phyloP scores from a whole-genome alignment of 2,113 vertebrate species.

The Ia io region DNA sequence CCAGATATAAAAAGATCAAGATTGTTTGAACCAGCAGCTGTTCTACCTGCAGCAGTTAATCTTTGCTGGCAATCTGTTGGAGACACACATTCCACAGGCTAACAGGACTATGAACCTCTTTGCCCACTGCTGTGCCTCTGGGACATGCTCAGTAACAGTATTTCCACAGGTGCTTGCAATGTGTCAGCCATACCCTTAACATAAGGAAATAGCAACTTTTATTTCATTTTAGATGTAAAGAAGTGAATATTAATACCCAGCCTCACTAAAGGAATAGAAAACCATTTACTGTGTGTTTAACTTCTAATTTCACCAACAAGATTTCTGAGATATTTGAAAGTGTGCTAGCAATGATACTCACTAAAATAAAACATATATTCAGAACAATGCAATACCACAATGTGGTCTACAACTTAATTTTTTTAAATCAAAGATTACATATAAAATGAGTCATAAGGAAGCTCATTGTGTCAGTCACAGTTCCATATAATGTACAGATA shows the following conservation, averaged over 20 bases:
- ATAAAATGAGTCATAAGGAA: neutral
- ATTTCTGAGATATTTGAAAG: neutral
- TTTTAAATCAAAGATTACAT: neutral
- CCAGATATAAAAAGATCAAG: slow-evolving; percentile 83
- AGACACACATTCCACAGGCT: slow-evolving; percentile 78
- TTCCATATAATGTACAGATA: neutral
- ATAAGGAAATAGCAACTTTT: neutral
- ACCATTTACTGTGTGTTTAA: slow-evolving; percentile 11
- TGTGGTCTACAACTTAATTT: neutral
- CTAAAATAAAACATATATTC: neutral
- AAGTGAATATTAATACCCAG: neutral
- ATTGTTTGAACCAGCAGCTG: slow-evolving; percentile 82
- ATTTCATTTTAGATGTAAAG: slow-evolving; percentile 31
- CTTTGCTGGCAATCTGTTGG: slow-evolving; percentile 83
- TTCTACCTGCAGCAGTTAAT: slow-evolving; percentile 82
- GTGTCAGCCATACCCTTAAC: slow-evolving; percentile 34
- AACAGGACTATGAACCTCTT: slow-evolving; percentile 76
- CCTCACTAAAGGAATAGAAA: neutral
- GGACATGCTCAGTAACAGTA: slow-evolving; percentile 73
- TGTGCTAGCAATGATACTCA: neutral
- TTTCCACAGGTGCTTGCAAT: slow-evolving; percentile 46
- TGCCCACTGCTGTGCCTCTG: slow-evolving; percentile 82
- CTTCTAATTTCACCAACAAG: neutral
- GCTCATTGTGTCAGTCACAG: neutral
- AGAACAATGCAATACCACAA: neutral